Evolutionary conservation across 2,888 invertebrate species (phyloP).

Genomic region (Drosophila lutescens): DNA sequence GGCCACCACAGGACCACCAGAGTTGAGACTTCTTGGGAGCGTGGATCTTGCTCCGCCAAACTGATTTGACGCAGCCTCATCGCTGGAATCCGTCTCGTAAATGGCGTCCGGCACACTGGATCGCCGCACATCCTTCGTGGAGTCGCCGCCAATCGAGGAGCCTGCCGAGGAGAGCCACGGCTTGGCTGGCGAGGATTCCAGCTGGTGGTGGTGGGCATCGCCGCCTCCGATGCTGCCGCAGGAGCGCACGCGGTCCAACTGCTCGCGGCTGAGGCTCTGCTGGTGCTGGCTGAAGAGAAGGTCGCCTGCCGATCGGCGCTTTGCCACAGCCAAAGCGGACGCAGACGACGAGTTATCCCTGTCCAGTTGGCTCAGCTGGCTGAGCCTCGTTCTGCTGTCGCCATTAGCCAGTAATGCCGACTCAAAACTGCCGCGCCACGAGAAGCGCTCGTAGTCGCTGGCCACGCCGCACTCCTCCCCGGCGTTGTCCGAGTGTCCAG

Average conservation of each 20-base stretch:
- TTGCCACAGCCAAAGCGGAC: slow-evolving; percentile 88
- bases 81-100: slow-evolving; percentile 79
- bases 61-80: slow-evolving; percentile 82
- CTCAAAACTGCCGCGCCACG: slow-evolving; percentile 96
- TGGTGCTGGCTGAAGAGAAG: slow-evolving; percentile 91
- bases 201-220: slow-evolving; percentile 78
- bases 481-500: slow-evolving; percentile 85
- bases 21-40: slow-evolving; percentile 87
- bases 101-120: slow-evolving; percentile 86
- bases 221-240: slow-evolving; percentile 93
- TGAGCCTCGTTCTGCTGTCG: slow-evolving; percentile 92
- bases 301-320: slow-evolving; percentile 93
- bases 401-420: slow-evolving; percentile 93
- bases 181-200: slow-evolving; percentile 82
- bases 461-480: slow-evolving; percentile 88
- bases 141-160: slow-evolving; percentile 60
- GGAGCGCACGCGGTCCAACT: slow-evolving; percentile 89
- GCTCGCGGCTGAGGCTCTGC: slow-evolving; percentile 91
- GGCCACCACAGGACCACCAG: slow-evolving; percentile 85
- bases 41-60: slow-evolving; percentile 86
- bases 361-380: slow-evolving; percentile 87
- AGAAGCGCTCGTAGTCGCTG: slow-evolving; percentile 95
- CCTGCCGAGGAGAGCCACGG: slow-evolving; percentile 81
- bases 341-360: slow-evolving; percentile 88
- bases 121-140: slow-evolving; percentile 83